Conservation (phyloP, 92 coral and sea anemone species). For the Nematostella vectensis region DNA sequence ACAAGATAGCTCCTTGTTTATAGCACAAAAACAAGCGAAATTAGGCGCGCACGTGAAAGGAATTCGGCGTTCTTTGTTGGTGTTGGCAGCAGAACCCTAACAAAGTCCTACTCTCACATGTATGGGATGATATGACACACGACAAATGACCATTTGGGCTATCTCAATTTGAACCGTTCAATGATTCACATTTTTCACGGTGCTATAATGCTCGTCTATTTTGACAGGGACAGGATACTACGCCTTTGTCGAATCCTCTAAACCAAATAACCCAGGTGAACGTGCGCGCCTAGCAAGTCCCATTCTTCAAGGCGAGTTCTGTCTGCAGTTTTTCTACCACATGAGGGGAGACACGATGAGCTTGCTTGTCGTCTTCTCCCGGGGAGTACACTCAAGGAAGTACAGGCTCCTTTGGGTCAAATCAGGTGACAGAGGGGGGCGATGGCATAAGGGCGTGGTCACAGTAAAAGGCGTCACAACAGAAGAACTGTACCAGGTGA, state of each 20-base stretch:
- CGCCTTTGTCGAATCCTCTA: constrained; percentile 18
- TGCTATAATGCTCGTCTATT: too few relatives aligned
- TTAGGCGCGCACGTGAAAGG: too few relatives aligned
- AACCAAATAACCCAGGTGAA: constrained; percentile 24
- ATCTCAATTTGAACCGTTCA: too few relatives aligned
- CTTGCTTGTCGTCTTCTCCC: background rate
- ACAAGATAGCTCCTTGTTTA: too few relatives aligned
- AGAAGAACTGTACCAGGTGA: background rate
- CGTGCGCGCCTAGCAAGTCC: constrained; percentile 28
- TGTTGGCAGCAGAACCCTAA: too few relatives aligned
- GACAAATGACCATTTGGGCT: too few relatives aligned
- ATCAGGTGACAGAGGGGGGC: background rate
- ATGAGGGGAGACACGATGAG: constrained; percentile 2
- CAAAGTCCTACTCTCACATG: too few relatives aligned
- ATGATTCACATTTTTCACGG: too few relatives aligned
- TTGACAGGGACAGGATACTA: background rate
- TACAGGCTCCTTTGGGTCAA: background rate
- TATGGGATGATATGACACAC: too few relatives aligned
- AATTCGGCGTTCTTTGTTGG: too few relatives aligned
- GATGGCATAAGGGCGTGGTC: background rate
- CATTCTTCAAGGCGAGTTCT: constrained; percentile 13
- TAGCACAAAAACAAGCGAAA: too few relatives aligned
- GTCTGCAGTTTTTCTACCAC: constrained; percentile 29
- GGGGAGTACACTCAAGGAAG: background rate
- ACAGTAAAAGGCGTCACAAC: background rate